Percentiles rank a stretch among this genome's conserved stretches.
phyloP scores from a whole-genome alignment of 2,888 invertebrate genomes.

The Pachymerium ferrugineum region DNA sequence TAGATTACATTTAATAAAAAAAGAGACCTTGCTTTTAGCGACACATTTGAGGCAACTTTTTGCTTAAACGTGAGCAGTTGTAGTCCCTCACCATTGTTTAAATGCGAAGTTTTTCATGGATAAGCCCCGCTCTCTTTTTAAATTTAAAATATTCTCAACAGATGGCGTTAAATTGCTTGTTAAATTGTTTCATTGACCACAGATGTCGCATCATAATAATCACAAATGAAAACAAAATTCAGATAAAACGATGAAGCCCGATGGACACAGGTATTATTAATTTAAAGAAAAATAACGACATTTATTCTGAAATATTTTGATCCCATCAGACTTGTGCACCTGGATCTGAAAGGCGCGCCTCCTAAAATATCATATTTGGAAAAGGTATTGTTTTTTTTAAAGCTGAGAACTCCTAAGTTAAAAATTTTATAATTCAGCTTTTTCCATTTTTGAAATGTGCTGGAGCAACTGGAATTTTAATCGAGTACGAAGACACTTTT shows the following conservation, averaged over 20 bases:
- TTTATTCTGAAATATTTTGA: neutral
- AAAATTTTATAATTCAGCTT: conserved; percentile 38
- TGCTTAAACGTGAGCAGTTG: too few species aligned
- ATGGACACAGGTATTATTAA: neutral
- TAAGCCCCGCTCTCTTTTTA: too few species aligned
- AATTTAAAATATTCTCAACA: too few species aligned
- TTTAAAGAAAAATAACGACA: too few species aligned
- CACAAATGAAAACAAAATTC: neutral
- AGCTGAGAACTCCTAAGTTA: neutral
- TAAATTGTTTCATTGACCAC: too few species aligned
- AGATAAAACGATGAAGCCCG: neutral
- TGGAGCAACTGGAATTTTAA: conserved; percentile 48
- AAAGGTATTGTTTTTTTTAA: conserved; percentile 27
- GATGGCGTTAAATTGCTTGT: too few species aligned
- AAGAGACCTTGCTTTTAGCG: too few species aligned
- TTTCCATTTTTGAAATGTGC: conserved; percentile 45
- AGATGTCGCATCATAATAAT: too few species aligned
- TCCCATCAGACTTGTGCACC: conserved; percentile 61
- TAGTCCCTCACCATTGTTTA: too few species aligned
- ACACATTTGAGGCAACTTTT: too few species aligned
- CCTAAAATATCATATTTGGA: conserved; percentile 60
- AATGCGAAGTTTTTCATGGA: too few species aligned
- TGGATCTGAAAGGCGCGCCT: conserved; percentile 80
- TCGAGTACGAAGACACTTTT: conserved; percentile 51
- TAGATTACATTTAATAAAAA: too few species aligned